Evolutionary conservation across 2,113 vertebrate species (phyloP), one percentile per base, ranked within the genome.

Genomic region (Mus musculus): DNA sequence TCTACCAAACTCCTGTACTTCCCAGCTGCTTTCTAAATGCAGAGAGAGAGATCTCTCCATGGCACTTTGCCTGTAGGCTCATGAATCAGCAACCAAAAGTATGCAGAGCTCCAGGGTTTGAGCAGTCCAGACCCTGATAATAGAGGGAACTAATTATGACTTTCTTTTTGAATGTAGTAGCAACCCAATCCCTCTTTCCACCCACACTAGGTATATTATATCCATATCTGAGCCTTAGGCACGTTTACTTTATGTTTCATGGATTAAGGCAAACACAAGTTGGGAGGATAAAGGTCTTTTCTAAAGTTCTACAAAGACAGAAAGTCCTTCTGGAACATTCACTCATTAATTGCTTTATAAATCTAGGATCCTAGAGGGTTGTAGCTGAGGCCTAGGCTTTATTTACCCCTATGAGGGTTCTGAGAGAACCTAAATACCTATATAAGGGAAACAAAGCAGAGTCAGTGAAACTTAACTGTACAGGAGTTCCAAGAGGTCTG

Each of bases 301-400:
- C 56, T 11, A 96, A 93, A 95, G n/a, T 61, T 88, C 52, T 80
- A 33, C 42, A 96, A 97, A 93, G 88, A 88, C 17, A 95, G n/a
- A 24, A 61, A 90, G 80, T 52, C 52, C 52, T 96, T 95, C 92
- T 3, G 20, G 13, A 94, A 46, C 63, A 87, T 89, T 96, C 49
- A 94, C 84, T 96, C 54, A 76, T 92, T 67, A 93, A 91, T 19
- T 54, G 4, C 22, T 94, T 71, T 84, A 19, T 59, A 95, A 78
- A 95, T 72, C 85, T 95, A 92, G 91, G 72, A 7, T 95, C 89
- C 96, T 63, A 96, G 30, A 42, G 13, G 49, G 22, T 28, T 96
- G 24, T 69, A 36, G 67, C 39, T 87, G 78, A 96, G 46, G 49
- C 91, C 63, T 59, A 93, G 63, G 69, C 89, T 97, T 95, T n/a